These are phyloP conservation scores for Drosophila kepulauana DNA, from an alignment of 1,140 invertebrate genomes.

Conservation along the genomic window DNA sequence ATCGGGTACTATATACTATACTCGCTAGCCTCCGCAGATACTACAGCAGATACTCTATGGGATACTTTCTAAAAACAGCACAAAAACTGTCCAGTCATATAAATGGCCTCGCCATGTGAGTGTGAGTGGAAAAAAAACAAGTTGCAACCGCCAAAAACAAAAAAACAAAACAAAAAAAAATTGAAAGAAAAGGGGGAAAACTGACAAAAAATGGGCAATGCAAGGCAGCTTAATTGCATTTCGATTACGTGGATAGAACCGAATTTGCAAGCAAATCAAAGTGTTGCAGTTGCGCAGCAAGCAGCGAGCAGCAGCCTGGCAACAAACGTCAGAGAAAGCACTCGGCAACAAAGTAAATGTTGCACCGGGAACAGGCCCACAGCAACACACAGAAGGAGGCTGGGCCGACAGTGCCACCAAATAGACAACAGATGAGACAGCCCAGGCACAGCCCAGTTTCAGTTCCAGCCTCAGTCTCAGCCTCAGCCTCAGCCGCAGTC, in stretches of 20 bases:
- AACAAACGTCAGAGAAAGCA: constrained; percentile 64
- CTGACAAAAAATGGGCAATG: constrained; percentile 30
- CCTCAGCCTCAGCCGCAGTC: constrained; percentile 2
- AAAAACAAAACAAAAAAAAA: constrained; percentile 1
- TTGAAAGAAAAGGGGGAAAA: constrained; percentile 7
- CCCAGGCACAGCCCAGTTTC: constrained; percentile 38
- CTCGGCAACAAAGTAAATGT: constrained; percentile 74
- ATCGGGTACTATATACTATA: constrained; percentile 47
- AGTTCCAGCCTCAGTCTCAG: constrained; percentile 37
- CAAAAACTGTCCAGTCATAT: constrained; percentile 72
- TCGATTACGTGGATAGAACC: constrained; percentile 73
- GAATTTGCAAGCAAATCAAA: constrained; percentile 66
- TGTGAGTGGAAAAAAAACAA: constrained; percentile 37
- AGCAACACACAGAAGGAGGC: constrained; percentile 58
- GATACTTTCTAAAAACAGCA: constrained; percentile 60
- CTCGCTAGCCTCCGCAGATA: constrained; percentile 37
- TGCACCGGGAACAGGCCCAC: constrained; percentile 71
- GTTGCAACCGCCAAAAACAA: constrained; percentile 19
- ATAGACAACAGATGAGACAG: constrained; percentile 81
- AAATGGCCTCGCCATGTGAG: constrained; percentile 58
- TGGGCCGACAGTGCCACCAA: constrained; percentile 57
- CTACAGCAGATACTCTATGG: neutral
- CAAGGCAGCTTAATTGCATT: constrained; percentile 78
- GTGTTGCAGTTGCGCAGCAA: constrained; percentile 14
- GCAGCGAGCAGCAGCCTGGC: constrained; percentile 22